Conservation (phyloP, 2,797 vertebrate genomes). For the Lithobates pipiens region DNA sequence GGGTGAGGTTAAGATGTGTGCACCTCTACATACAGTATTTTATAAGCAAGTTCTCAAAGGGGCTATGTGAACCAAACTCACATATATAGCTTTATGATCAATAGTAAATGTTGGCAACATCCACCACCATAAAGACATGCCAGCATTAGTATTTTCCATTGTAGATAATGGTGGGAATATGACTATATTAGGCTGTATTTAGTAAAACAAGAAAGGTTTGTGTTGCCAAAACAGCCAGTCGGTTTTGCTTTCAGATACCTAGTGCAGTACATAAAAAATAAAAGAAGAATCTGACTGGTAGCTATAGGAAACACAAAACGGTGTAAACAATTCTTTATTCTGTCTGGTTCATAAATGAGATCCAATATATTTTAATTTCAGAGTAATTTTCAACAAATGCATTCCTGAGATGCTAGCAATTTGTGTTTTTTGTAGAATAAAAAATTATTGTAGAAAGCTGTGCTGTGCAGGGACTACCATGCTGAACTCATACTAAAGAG, state of each 20-base stretch:
- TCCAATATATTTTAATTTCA: not conserved
- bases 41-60: too few species aligned
- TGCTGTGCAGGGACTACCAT: not conserved
- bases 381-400: not conserved
- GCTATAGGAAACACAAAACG: not conserved
- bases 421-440: not conserved
- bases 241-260: not conserved
- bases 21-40: too few species aligned
- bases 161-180: too few species aligned
- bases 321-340: too few species aligned
- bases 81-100: too few species aligned
- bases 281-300: not conserved
- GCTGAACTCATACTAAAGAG: slow-evolving; percentile 5
- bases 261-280: not conserved
- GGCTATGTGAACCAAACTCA: too few species aligned
- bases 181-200: too few species aligned
- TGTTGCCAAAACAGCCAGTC: not conserved
- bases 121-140: too few species aligned
- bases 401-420: not conserved
- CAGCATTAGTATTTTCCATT: too few species aligned
- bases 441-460: not conserved
- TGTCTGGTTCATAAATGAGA: not conserved
- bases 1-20: too few species aligned
- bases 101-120: too few species aligned
- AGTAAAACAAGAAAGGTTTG: not conserved